Conservation (phyloP, 2,797 vertebrate species). For the Oreochromis mossambicus region DNA sequence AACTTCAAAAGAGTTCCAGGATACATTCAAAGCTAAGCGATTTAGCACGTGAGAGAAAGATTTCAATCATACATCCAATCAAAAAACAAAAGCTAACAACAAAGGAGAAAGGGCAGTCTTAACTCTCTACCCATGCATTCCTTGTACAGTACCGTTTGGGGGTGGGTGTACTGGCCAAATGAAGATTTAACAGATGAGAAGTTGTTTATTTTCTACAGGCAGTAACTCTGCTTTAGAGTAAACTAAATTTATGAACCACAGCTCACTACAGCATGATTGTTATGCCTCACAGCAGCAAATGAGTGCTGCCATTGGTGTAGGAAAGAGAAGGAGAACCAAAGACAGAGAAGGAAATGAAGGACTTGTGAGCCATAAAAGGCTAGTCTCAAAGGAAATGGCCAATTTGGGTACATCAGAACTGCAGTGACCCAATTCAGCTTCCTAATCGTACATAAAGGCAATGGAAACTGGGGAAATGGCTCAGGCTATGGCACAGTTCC, state of each 20-base stretch:
- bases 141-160: not conserved
- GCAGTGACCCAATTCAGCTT: slow-evolving; percentile 67
- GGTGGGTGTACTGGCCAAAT: not conserved
- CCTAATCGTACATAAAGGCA: slow-evolving; percentile 62
- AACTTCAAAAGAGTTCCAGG: not conserved
- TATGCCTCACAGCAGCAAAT: slow-evolving; percentile 30
- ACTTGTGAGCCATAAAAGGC: slow-evolving; percentile 66
- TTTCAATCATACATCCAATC: not conserved
- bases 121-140: not conserved
- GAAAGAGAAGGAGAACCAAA: slow-evolving; percentile 34
- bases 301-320: slow-evolving; percentile 15
- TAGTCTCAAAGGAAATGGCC: slow-evolving; percentile 67
- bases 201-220: slow-evolving; percentile 4
- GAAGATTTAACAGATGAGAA: slow-evolving; percentile 19
- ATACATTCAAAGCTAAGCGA: not conserved
- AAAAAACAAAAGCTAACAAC: not conserved
- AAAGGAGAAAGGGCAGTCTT: not conserved
- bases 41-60: not conserved
- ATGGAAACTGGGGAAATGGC: slow-evolving; percentile 59
- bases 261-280: slow-evolving; percentile 22
- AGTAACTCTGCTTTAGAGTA: slow-evolving; percentile 11
- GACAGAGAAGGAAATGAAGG: slow-evolving; percentile 57
- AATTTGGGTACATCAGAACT: slow-evolving; percentile 64
- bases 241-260: slow-evolving; percentile 31
- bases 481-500: slow-evolving; percentile 56